Percentiles rank a stretch among this genome's conserved stretches.
Evolutionary conservation across 2,113 vertebrate species (phyloP).

Genomic region (Antechinus stuartii): DNA sequence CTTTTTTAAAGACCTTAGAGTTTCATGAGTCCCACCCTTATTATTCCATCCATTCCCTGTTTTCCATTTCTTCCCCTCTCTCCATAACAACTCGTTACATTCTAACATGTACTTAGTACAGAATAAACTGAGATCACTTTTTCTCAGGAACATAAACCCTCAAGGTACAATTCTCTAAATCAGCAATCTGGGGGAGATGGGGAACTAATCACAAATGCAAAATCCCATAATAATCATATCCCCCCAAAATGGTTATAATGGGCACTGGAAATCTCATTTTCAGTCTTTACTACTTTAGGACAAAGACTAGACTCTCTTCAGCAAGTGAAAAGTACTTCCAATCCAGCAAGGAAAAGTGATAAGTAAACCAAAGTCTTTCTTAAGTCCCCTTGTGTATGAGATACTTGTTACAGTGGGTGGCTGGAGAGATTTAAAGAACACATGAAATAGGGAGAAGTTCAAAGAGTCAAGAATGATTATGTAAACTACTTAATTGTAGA

Average conservation of each 20-base stretch:
- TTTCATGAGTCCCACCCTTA: not conserved
- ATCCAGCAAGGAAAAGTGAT: slow-evolving; percentile 32
- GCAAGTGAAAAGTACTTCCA: slow-evolving; percentile 20
- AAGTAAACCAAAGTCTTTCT: slow-evolving; percentile 45
- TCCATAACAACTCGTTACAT: not conserved
- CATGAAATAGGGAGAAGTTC: slow-evolving; percentile 51
- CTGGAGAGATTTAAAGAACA: slow-evolving; percentile 64
- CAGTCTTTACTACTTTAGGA: not conserved
- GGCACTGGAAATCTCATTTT: not conserved
- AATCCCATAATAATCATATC: not conserved
- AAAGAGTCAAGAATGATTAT: not conserved
- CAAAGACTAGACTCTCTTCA: slow-evolving; percentile 39
- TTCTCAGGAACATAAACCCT: not conserved
- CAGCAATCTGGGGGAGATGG: not conserved
- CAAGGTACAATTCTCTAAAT: not conserved
- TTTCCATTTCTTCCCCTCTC: not conserved
- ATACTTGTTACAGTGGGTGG: slow-evolving; percentile 71
- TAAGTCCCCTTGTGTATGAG: slow-evolving; percentile 69
- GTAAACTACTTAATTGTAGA: slow-evolving; percentile 5
- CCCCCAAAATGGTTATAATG: not conserved
- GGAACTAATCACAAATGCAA: not conserved
- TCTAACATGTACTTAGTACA: not conserved
- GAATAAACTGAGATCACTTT: not conserved
- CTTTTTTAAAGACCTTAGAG: not conserved
- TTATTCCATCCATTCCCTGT: not conserved